Conservation (phyloP, 1,140 invertebrate genomes). For the Cotesia vestalis region DNA sequence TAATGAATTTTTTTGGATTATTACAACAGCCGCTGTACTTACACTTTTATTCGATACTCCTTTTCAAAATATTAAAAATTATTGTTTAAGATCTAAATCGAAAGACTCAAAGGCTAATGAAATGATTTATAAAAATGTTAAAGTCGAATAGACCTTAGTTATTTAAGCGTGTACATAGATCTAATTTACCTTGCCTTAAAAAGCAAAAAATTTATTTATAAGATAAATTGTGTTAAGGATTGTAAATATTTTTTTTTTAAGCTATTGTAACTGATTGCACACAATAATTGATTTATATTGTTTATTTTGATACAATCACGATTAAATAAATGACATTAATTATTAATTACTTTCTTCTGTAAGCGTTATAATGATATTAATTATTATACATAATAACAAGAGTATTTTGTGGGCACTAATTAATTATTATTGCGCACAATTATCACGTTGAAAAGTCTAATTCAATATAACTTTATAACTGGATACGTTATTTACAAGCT, state of each 20-base stretch:
- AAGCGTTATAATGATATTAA: too few relatives aligned
- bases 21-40: slow-evolving; percentile 69
- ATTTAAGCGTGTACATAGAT: too few relatives aligned
- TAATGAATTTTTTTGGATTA: slow-evolving; percentile 67
- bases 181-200: too few relatives aligned
- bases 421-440: background rate
- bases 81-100: slow-evolving; percentile 50
- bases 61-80: slow-evolving; percentile 74
- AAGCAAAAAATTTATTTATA: background rate
- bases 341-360: background rate
- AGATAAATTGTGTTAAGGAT: background rate
- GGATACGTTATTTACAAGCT: slow-evolving; percentile 23
- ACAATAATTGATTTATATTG: background rate
- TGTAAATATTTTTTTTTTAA: too few relatives aligned
- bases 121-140: slow-evolving; percentile 46
- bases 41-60: slow-evolving; percentile 75
- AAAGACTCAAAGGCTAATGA: background rate
- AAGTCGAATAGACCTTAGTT: background rate
- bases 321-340: slow-evolving; percentile 9
- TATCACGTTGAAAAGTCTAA: slow-evolving; percentile 7
- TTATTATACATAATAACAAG: too few relatives aligned
- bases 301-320: background rate
- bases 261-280: background rate
- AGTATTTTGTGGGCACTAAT: too few relatives aligned
- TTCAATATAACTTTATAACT: slow-evolving; percentile 12